Base-by-base conservation (phyloP, 2,797 vertebrate species). In the Pangasius mekongensis region DNA sequence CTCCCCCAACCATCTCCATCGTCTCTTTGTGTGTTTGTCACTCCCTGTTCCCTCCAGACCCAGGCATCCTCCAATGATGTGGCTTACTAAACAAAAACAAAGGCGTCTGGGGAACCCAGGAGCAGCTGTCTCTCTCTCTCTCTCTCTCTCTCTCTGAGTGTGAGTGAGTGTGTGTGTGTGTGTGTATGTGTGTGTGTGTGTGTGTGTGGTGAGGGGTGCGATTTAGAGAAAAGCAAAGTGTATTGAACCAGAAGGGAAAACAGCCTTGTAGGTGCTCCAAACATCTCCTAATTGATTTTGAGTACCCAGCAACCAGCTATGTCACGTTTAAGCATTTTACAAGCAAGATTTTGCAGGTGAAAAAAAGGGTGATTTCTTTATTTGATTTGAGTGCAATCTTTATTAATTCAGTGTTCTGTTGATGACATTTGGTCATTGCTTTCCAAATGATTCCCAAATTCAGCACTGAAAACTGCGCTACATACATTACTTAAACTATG, bases 41-140 rank as follows among this genome's bases (percentile, higher is more conserved):
- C 82, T 83, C 78, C 86, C 66, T 89, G 86, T 87, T 89, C 82
- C 39, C 86, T 80, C 73, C 71, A 87, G 81, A 84, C 71, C 67
- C 33, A 33, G 62, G 39, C 87, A 82, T 71, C 76, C 82, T 36
- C 71, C 52, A 87, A 62, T 89, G 82, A 89, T 89, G 36, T 52
- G 83, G 86, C 86, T 89, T 87, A 87, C 90, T 78, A 87, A 87
- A 90, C 90, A 90, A 89, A 90, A 90, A 90, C 90, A 89, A 89
- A 87, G 71, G 76, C 30, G 73, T 90, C 71, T 88, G 77, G 87
- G 86, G 86, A 85, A 83, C 88, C 43, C 84, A 69, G 60, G 78
- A 87, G 87, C 86, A 85, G 89, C 71, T 84, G 81, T 87, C 67
- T 84, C 22, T 81, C 16, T 3, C 78, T 81, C 52, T 36, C 52